Percentiles rank a stretch among this genome's conserved stretches.
These are phyloP conservation scores for Hyles euphorbiae DNA, from an alignment of 1,140 invertebrate genomes.

Conservation along the genomic window DNA sequence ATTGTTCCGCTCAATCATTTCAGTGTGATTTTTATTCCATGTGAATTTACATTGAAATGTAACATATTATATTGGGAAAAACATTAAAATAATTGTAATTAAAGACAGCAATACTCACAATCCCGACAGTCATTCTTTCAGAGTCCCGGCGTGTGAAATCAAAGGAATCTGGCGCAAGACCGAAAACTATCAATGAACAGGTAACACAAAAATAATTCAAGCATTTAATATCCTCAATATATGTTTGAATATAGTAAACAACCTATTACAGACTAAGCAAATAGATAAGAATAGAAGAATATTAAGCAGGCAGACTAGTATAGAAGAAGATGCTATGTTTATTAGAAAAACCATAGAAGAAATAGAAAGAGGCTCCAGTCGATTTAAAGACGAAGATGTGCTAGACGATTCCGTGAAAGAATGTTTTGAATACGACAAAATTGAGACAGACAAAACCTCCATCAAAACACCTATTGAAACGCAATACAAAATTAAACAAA, in stretches of 20 bases:
- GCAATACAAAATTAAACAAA: constrained; percentile 32
- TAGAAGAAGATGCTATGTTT: constrained; percentile 66
- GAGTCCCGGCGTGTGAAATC: constrained; percentile 35
- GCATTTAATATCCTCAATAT: constrained; percentile 10
- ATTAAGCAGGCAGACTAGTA: constrained; percentile 43
- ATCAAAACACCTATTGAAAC: constrained; percentile 35
- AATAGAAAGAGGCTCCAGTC: constrained; percentile 58
- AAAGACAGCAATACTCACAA: constrained; percentile 13
- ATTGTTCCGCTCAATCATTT: too few species aligned
- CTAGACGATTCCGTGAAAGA: constrained; percentile 26
- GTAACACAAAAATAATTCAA: constrained; percentile 31
- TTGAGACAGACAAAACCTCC: constrained; percentile 20
- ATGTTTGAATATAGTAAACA: constrained; percentile 22
- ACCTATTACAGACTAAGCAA: constrained; percentile 35
- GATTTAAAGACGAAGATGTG: constrained; percentile 35
- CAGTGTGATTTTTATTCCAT: too few species aligned
- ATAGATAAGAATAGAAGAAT: constrained; percentile 45
- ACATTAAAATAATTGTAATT: not conserved
- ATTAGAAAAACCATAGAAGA: constrained; percentile 68
- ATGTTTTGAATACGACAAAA: constrained; percentile 13
- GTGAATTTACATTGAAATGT: too few species aligned
- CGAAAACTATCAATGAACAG: constrained; percentile 46
- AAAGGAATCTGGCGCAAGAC: constrained; percentile 34
- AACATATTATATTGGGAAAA: too few species aligned
- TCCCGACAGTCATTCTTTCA: constrained; percentile 45